Base-by-base conservation (phyloP, 2,888 invertebrate genomes). In the Polia nebulosa region DNA sequence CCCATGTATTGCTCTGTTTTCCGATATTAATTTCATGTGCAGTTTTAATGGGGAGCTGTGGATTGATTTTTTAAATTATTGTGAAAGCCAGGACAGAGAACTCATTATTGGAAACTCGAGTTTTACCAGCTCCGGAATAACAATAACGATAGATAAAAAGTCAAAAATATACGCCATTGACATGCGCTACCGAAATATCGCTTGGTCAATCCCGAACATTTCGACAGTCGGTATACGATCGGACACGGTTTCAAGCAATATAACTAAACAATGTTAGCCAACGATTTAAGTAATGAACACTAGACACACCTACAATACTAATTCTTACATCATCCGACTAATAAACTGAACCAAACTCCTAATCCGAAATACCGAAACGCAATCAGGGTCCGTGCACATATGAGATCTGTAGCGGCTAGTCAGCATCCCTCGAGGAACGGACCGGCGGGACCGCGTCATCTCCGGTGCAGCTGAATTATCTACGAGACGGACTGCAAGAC, bases 381-480 rank as follows among this genome's bases (percentile, higher is more conserved):
- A 80, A 80, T 80, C 76, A 77, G 47, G 22, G 27, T 22, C 39
- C 22, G 63, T 51, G 47, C 44, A 58, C 55, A 51, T 60, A 68
- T 60, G 63, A 78, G 72, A 80, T 79, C 68, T 71, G 76, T 68
- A 71, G 56, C 57, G 66, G 20, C 51, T 8, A 27, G 57, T 36
- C 51, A 52, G 70, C 51, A 52, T 64, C 58, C 62, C 44, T n/a
- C 29, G 59, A 53, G 75, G 45, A 63, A 65, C 65, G 66, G 79
- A 41, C 69, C 22, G 39, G 27, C 17, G 44, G 49, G 49, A 36
- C 34, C 36, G 15, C 49, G 49, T 70, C 82, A 75, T 71, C 62
- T 82, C 76, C 80, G 76, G 71, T n/a, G 39, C 61, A 41, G 51
- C 58, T 75, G 80, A 74, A 78, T 81, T 81, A 80, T 80, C 74